phyloP scores from a whole-genome alignment of 2,113 vertebrate genomes.

The Hippocampus guttulatus region DNA sequence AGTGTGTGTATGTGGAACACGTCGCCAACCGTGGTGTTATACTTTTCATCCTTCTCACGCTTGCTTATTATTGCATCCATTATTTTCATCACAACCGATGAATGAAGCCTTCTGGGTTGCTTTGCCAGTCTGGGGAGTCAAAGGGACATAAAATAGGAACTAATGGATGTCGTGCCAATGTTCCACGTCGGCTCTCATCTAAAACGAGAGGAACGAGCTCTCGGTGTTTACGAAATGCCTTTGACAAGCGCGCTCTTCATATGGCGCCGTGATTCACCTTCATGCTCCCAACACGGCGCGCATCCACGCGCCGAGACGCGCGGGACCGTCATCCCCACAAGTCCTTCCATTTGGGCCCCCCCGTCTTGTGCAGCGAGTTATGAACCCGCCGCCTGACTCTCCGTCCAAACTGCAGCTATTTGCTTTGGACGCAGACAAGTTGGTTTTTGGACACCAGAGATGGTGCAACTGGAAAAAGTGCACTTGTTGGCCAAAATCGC shows the following conservation, averaged over 20 bases:
- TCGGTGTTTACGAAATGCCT: slow-evolving; percentile 39
- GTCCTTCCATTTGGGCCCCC: slow-evolving; percentile 22
- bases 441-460: slow-evolving; percentile 4
- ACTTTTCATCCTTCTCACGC: no score
- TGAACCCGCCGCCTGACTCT: slow-evolving; percentile 10
- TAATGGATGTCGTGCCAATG: slow-evolving; percentile 6
- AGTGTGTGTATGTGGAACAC: no score
- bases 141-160: slow-evolving; percentile 7
- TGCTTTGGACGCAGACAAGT: slow-evolving; percentile 20
- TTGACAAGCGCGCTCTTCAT: slow-evolving; percentile 24
- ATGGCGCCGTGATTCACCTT: slow-evolving; percentile 34
- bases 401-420: slow-evolving; percentile 22
- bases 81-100: no score
- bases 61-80: no score
- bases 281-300: slow-evolving; percentile 14
- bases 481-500: slow-evolving; percentile 11
- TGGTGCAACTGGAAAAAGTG: slow-evolving; percentile 29
- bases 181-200: slow-evolving; percentile 37
- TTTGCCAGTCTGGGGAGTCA: slow-evolving; percentile 3
- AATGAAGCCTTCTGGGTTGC: neutral
- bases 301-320: slow-evolving; percentile 3
- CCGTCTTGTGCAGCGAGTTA: slow-evolving; percentile 11
- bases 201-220: slow-evolving; percentile 42
- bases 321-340: slow-evolving; percentile 8
- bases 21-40: no score